These are phyloP conservation scores for Etheostoma perlongum DNA, from an alignment of 2,797 vertebrate genomes.

Conservation along the genomic window DNA sequence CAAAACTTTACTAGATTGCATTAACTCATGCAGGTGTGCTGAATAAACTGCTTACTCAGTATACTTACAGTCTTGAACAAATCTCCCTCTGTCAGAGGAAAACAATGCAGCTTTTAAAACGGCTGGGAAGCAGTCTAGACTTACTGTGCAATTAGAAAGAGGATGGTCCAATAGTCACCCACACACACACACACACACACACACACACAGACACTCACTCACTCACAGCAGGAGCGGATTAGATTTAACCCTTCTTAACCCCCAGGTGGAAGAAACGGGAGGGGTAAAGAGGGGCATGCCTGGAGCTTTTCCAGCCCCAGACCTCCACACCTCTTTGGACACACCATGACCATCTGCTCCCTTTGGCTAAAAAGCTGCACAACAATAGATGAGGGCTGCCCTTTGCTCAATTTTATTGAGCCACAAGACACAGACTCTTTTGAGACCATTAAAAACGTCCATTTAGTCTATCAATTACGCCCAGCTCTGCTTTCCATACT, in stretches of 20 bases:
- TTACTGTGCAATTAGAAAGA: constrained; percentile 40
- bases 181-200: constrained; percentile 7
- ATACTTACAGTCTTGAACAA: constrained; percentile 3
- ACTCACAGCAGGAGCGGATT: constrained; percentile 61
- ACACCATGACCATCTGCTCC: constrained; percentile 73
- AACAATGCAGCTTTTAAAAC: constrained; percentile 30
- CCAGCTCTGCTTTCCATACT: background rate
- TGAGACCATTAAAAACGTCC: background rate
- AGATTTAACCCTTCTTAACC: constrained; percentile 79
- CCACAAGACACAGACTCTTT: constrained; percentile 2
- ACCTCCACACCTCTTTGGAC: constrained; percentile 62
- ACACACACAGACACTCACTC: constrained; percentile 30
- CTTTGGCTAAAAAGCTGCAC: constrained; percentile 42
- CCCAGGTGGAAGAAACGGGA: constrained; percentile 52
- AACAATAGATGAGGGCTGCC: constrained; percentile 34
- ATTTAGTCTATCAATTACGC: constrained; percentile 12
- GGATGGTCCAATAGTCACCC: constrained; percentile 40
- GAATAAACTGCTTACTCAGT: background rate
- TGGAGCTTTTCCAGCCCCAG: constrained; percentile 57
- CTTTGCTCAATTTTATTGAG: constrained; percentile 32
- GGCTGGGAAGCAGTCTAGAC: constrained; percentile 57
- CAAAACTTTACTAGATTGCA: background rate
- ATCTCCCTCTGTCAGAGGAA: constrained; percentile 34
- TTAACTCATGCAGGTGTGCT: background rate
- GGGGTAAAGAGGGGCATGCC: constrained; percentile 17